Evolutionary conservation across 2,797 vertebrate genomes (phyloP).

Genomic region (Psittacula echo): DNA sequence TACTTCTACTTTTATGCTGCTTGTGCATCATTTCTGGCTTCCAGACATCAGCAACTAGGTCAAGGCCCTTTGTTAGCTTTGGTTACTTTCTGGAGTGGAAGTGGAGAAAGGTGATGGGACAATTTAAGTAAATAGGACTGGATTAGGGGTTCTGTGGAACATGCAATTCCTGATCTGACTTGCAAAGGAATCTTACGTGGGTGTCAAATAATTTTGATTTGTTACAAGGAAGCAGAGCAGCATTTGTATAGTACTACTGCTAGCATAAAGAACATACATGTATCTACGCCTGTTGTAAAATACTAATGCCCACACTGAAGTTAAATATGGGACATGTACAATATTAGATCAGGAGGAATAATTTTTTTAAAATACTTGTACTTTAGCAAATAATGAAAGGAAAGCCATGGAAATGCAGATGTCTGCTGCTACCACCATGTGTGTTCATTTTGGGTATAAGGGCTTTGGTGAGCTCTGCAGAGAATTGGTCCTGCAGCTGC

Average conservation of each 20-base stretch:
- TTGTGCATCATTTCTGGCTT: background rate
- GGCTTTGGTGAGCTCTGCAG: background rate
- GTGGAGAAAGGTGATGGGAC: background rate
- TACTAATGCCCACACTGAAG: background rate
- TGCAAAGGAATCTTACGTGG: background rate
- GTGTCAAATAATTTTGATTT: background rate
- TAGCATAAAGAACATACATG: background rate
- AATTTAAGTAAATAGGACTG: background rate
- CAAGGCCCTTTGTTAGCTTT: background rate
- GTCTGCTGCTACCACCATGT: rapidly evolving
- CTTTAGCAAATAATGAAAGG: background rate
- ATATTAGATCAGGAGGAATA: background rate
- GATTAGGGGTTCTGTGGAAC: background rate
- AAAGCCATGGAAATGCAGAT: background rate
- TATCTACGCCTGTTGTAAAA: background rate
- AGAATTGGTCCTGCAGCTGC: background rate
- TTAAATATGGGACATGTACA: background rate
- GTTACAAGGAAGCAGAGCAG: background rate
- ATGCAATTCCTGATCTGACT: background rate
- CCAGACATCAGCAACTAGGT: background rate
- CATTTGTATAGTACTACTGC: background rate
- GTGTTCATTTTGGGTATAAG: background rate
- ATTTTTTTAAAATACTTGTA: background rate
- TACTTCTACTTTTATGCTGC: background rate
- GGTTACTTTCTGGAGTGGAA: background rate